Conservation (phyloP, 1,140 invertebrate genomes). For the Brachionus koreanus region DNA sequence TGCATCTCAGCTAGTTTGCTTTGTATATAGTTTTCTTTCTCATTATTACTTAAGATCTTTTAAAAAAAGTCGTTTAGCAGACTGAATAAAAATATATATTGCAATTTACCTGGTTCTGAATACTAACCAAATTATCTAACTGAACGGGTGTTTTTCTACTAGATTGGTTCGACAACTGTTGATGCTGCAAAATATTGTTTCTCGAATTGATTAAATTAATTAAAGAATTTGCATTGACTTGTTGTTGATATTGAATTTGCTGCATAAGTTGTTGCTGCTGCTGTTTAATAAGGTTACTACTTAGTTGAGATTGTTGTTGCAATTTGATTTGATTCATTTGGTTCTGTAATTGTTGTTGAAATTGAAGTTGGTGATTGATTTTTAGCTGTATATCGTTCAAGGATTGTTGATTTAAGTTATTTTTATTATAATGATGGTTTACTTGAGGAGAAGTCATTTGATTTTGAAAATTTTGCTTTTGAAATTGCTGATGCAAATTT, state of each 20-base stretch:
- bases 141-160: neutral
- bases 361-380: constrained; percentile 8
- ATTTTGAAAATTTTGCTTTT: constrained; percentile 31
- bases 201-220: neutral
- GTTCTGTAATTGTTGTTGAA: constrained; percentile 29
- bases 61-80: neutral
- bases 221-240: neutral
- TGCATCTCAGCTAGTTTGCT: constrained; percentile 24
- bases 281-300: neutral
- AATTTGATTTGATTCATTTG: constrained; percentile 30
- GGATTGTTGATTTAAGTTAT: neutral
- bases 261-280: constrained; percentile 28
- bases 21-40: constrained; percentile 33
- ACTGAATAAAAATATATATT: too few relatives aligned
- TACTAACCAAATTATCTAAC: neutral
- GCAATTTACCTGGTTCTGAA: neutral
- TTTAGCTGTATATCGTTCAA: constrained; percentile 19
- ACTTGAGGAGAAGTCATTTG: neutral
- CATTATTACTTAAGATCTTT: neutral
- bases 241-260: constrained; percentile 29
- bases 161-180: neutral
- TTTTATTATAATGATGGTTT: neutral
- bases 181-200: constrained; percentile 1
- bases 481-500: neutral
- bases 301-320: constrained; percentile 1